Evolutionary conservation across 2,888 invertebrate species (phyloP).

Genomic region (Noctua fimbriata): DNA sequence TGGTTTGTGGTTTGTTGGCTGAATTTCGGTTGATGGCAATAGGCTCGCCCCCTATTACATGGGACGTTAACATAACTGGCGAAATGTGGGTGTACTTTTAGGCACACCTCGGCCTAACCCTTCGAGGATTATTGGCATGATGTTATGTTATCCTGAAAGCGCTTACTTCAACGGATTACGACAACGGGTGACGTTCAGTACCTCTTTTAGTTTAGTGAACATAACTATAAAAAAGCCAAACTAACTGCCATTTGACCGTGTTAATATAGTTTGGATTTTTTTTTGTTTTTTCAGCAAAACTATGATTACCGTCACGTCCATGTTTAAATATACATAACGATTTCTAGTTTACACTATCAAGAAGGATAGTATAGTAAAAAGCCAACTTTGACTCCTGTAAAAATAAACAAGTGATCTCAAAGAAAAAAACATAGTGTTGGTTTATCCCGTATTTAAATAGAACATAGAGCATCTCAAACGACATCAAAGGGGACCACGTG

Average conservation of each 20-base stretch:
- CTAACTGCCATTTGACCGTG: not conserved
- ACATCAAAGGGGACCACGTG: constrained; percentile 67
- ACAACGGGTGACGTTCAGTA: no score
- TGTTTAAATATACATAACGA: not conserved
- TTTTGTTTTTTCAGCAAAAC: not conserved
- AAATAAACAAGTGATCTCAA: constrained; percentile 12
- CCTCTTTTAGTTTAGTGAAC: not conserved
- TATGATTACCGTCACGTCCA: not conserved
- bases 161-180: not conserved
- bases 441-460: constrained; percentile 68
- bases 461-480: constrained; percentile 55
- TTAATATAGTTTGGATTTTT: not conserved
- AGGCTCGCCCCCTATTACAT: no score
- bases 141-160: no score
- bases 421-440: constrained; percentile 43
- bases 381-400: not conserved
- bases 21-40: no score
- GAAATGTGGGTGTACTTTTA: no score
- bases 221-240: no score
- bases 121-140: no score
- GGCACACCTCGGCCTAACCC: no score
- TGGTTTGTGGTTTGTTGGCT: no score
- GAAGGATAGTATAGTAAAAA: not conserved
- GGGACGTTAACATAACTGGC: no score
- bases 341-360: not conserved